Base-by-base conservation (phyloP, 2,888 invertebrate species). In the Molanna angustata region DNA sequence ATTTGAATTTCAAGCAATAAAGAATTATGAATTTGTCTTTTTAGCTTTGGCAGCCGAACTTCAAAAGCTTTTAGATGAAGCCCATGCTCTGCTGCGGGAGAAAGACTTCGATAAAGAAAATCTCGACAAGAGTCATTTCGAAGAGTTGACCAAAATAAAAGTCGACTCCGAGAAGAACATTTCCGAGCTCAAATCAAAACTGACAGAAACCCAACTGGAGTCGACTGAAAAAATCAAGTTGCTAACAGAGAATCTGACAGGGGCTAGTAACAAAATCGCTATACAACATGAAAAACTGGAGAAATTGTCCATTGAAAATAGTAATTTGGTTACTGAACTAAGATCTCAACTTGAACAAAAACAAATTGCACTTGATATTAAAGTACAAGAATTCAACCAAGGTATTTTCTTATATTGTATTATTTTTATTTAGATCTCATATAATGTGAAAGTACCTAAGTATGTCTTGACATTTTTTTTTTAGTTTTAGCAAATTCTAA, bases 131-230 rank as follows among this genome's bases (percentile, higher is more conserved):
- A 76, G 74, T 57, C 73, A 77, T 73, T 71, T 73, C 1, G 77
- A 78, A 16, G 77, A 78, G 62, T 61, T 76, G 17, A 61, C 67
- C 11, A 71, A 70, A 65, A 64, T 74, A 1, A 76, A 69, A 62
- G 62, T 64, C 2, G 77, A 85, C 76, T 67, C 79, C 62, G 66
- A 81, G 71, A 69, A 78, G 65, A 69, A 73, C 61, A 63, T 76
- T 6, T 73, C 67, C 52, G 77, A 78, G 67, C 70, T 75, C 41
- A 79, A 72, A 68, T 82, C 83, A n/a, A 86, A 86, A 69, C 74
- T 83, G 37, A 80, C 84, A 53, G 84, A 86, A 63, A 79, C 80
- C 56, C 72, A 86, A 59, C 76, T 82, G 1, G 80, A 80, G 63
- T 76, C 82, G 41, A 80, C 81, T 59, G 79, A 79, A 40, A 79